phyloP scores from a whole-genome alignment of 2,797 vertebrate species.

The Liasis olivaceus region DNA sequence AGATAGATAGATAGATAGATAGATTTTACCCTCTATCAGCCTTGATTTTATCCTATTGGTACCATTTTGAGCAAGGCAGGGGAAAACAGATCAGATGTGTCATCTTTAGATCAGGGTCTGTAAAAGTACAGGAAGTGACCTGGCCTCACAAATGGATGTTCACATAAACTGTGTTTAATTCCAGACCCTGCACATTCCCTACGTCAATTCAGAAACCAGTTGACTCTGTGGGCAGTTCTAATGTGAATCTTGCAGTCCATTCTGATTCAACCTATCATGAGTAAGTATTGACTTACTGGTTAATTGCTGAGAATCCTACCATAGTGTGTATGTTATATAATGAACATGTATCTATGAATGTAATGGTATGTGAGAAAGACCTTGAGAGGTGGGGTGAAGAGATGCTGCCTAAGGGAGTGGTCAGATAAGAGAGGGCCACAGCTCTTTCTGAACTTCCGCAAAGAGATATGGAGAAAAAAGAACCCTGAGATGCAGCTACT shows the following conservation, averaged over 20 bases:
- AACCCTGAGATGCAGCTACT: not conserved
- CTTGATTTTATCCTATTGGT: not conserved
- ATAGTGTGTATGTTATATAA: not conserved
- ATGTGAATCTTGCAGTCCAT: not conserved
- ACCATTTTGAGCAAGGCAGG: not conserved
- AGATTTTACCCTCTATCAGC: not conserved
- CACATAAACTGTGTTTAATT: not conserved
- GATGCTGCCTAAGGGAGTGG: no score
- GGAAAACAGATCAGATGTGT: not conserved
- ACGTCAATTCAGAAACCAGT: not conserved
- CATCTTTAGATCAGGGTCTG: not conserved
- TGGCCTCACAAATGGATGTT: not conserved
- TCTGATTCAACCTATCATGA: not conserved
- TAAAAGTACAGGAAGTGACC: not conserved
- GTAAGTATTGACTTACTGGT: not conserved
- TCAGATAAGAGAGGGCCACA: not conserved
- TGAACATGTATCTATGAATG: not conserved
- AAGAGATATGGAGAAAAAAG: not conserved
- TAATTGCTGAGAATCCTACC: not conserved
- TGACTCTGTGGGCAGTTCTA: not conserved
- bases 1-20: no score
- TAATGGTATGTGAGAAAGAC: no score
- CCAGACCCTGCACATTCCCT: not conserved
- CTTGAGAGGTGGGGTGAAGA: no score
- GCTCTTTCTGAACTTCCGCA: not conserved